These are phyloP conservation scores for Corythucha ciliata DNA, from an alignment of 2,888 invertebrate genomes.

Conservation along the genomic window DNA sequence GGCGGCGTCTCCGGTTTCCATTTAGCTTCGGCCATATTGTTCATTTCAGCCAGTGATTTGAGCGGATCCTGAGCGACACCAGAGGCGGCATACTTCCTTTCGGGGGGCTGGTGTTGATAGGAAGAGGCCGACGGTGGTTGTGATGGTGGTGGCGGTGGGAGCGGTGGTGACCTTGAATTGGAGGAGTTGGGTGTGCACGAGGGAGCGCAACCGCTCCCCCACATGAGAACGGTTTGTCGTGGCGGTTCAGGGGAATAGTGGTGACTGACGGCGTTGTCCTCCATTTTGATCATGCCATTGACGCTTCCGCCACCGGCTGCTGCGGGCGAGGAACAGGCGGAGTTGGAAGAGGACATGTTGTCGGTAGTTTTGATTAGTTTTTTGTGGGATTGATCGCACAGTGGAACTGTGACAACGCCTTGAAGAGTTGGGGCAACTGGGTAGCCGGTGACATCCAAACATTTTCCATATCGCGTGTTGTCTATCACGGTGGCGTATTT, in stretches of 20 bases:
- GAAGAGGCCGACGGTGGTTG: conserved; percentile 24
- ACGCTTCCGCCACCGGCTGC: conserved; percentile 38
- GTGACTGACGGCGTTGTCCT: conserved; percentile 42
- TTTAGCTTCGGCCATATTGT: conserved; percentile 44
- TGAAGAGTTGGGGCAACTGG: conserved; percentile 29
- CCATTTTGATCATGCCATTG: conserved; percentile 50
- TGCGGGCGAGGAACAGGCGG: conserved; percentile 55
- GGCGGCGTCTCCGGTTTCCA: conserved; percentile 43
- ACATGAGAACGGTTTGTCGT: conserved; percentile 88
- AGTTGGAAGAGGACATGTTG: conserved; percentile 37
- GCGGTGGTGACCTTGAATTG: conserved; percentile 30
- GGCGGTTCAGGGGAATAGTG: conserved; percentile 38
- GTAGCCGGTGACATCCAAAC: conserved; percentile 45
- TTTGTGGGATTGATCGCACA: conserved; percentile 32
- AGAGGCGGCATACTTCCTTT: conserved; percentile 35
- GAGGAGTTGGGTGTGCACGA: conserved; percentile 33
- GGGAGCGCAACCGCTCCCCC: conserved; percentile 51
- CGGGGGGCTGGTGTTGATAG: conserved; percentile 31
- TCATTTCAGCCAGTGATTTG: conserved; percentile 46
- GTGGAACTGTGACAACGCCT: conserved; percentile 32
- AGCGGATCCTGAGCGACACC: conserved; percentile 41
- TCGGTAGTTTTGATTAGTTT: conserved; percentile 31
- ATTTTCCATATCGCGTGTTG: conserved; percentile 38
- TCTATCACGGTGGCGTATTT: conserved; percentile 42
- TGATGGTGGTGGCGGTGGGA: conserved; percentile 31